Conservation (phyloP, 2,888 invertebrate species). For the Cecidostiba fungosa region DNA sequence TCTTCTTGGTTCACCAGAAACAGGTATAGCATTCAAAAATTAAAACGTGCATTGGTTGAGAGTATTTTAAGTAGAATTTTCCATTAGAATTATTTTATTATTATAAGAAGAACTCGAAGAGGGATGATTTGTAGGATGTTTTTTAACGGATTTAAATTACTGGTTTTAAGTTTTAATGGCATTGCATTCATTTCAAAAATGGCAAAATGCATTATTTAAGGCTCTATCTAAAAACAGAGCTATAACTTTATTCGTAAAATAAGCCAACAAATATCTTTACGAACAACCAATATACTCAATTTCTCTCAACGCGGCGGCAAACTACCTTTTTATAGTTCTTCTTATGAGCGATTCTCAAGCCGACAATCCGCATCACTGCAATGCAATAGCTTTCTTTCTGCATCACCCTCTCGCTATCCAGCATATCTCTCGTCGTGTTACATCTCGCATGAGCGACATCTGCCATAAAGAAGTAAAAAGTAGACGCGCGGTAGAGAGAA, state of each 20-base stretch:
- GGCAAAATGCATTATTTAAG: no score
- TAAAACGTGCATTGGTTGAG: no score
- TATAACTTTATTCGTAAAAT: neutral
- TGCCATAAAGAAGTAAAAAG: neutral
- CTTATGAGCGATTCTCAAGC: neutral
- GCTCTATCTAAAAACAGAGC: no score
- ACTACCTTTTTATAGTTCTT: neutral
- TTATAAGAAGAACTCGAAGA: no score
- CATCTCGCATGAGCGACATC: neutral
- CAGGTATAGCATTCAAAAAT: no score
- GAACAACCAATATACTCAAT: neutral
- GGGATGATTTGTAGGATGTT: no score
- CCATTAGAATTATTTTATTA: no score
- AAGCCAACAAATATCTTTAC: neutral
- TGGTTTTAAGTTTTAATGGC: no score
- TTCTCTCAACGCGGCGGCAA: neutral
- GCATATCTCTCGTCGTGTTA: neutral
- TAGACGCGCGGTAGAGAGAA: neutral
- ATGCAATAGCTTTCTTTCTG: neutral
- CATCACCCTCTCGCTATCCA: neutral
- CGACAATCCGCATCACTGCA: neutral
- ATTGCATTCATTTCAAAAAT: no score
- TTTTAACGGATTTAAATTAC: no score
- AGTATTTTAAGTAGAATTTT: no score
- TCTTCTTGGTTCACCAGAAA: no score